These are phyloP conservation scores for Gyrodactylus salaris DNA, from an alignment of 1,140 invertebrate species.

Conservation along the genomic window DNA sequence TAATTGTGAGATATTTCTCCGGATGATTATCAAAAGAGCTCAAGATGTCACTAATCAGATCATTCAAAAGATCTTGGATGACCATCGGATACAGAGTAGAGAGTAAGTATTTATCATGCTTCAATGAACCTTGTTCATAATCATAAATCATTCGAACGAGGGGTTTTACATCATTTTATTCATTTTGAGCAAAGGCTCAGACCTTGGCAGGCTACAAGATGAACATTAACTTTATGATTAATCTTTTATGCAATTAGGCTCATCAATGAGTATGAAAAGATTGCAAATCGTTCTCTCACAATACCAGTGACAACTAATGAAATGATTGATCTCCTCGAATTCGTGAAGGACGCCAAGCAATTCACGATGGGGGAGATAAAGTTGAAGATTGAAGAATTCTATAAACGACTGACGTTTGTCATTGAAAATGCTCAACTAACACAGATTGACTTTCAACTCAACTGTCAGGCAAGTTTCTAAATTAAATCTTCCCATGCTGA, in stretches of 20 bases:
- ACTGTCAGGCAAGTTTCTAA: constrained; percentile 25
- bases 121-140: not conserved
- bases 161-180: not conserved
- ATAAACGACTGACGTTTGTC: constrained; percentile 31
- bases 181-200: not conserved
- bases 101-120: constrained; percentile 25
- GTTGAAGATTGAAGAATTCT: constrained; percentile 31
- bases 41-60: constrained; percentile 34
- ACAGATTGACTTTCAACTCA: constrained; percentile 33
- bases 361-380: constrained; percentile 37
- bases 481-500: constrained; percentile 35
- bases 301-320: constrained; percentile 44
- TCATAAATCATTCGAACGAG: not conserved
- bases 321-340: constrained; percentile 41
- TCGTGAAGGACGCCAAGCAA: constrained; percentile 37
- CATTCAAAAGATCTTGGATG: constrained; percentile 33
- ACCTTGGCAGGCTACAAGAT: not conserved
- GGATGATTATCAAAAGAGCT: constrained; percentile 31
- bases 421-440: constrained; percentile 41
- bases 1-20: constrained; percentile 40
- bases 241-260: constrained; percentile 24
- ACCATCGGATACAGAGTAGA: constrained; percentile 42
- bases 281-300: constrained; percentile 38
- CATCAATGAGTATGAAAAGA: constrained; percentile 44
- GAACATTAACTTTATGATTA: not conserved